Evolutionary conservation across 2,797 vertebrate genomes (phyloP), one percentile per base, ranked within the genome.

Genomic region (Calcarius lapponicus): DNA sequence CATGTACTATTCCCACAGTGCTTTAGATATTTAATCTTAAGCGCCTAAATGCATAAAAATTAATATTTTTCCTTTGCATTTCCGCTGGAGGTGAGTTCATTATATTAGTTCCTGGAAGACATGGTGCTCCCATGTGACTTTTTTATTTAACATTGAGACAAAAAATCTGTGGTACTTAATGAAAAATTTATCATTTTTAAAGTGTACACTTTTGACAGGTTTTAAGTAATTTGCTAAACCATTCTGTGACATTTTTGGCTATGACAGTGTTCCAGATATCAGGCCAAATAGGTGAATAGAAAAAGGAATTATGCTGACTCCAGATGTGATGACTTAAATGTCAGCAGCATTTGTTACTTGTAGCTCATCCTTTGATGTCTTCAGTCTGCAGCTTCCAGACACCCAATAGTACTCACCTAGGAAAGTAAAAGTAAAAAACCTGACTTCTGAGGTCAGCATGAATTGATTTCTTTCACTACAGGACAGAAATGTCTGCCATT

Each of bases 181-280:
- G 20, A 86, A 10, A 48, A 74, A 50, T 64, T 90, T 80, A 47
- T 86, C 13, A 91, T 51, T 22, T 96, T 91, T 85, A 31, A 94
- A 84, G 60, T 95, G 74, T 7, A 81, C 6, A 47, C 19, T 89
- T 93, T 53, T 61, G n/a, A 76, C 43, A 87, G 32, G 19, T 20
- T 78, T 94, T 88, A 61, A 87, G 17, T 78, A 79, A 43, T 65
- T 90, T 85, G 10, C n/a, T 80, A 96, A 90, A 73, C 2, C 3
- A 66, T 62, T 94, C 11, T 90, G n/a, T 93, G 50, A 80, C 62
- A 56, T 81, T 92, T 95, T 97, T 91, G 66, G 69, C 74, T 85
- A 71, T 58, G 70, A 85, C 42, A 48, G 6, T 70, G 80, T 94
- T 48, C 16, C 65, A 82, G 75, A 40, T 95, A 92, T 88, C 89